Evolutionary conservation across 1,140 invertebrate genomes (phyloP), one percentile per base, ranked within the genome.

Genomic region (Brachionus calyciflorus): DNA sequence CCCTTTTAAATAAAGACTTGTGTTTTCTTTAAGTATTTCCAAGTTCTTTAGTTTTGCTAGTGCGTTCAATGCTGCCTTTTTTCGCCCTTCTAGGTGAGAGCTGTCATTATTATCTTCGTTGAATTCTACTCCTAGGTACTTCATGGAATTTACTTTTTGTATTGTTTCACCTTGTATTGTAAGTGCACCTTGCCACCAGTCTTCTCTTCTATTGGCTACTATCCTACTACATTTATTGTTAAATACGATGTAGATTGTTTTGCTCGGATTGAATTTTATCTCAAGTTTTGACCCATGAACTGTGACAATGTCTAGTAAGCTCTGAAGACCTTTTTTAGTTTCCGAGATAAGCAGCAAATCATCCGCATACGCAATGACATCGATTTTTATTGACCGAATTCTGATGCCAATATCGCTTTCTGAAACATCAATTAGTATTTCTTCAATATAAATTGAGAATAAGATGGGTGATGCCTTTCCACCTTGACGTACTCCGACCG

Each of bases 241-340:
- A 9, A 37, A 37, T 37, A 37, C 33, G 4, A 37, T 37, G 3
- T 3, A n/a, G n/a, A n/a, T n/a, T n/a, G n/a, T n/a, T n/a, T n/a
- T n/a, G n/a, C n/a, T n/a, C n/a, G n/a, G n/a, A n/a, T n/a, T n/a
- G n/a, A n/a, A n/a, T 5, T 37, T 37, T 37, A 37, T 37, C 9
- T 9, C 33, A 37, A 37, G 9, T 37, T 37, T 9, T 9, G 3
- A 5, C 3, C 33, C 33, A 9, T 5, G 9, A 5, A 5, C 33
- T 3, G 33, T 5, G 9, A 37, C 19, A 9, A 51, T 10, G 19
- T 53, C 49, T 53, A 53, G 49, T 24, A 24, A 53, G 14, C 21
- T 53, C 21, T 53, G 49, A 53, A 53, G 14, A 53, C 49, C 49
- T 53, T 17, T 21, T 24, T 53, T 53, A 24, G 49, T 53, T 53